phyloP scores from a whole-genome alignment of 2,888 invertebrate species.

The Caprella mutica region DNA sequence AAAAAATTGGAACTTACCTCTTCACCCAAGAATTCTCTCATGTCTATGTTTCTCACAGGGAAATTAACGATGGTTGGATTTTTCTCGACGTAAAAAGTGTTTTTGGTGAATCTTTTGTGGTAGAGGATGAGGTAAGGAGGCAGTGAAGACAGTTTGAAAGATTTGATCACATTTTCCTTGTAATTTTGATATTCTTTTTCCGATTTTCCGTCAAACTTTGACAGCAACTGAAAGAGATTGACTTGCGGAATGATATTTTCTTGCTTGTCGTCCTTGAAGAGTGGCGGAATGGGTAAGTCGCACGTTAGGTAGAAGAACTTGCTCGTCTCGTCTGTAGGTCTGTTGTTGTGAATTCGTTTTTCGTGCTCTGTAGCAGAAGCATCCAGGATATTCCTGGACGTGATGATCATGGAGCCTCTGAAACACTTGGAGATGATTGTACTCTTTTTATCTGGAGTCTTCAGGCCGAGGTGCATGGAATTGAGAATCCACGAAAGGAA shows the following conservation, averaged over 20 bases:
- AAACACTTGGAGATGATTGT: slow-evolving; percentile 72
- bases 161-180: slow-evolving; percentile 94
- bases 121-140: slow-evolving; percentile 92
- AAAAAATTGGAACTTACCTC: slow-evolving; percentile 26
- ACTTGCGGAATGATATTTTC: slow-evolving; percentile 99
- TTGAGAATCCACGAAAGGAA: slow-evolving; percentile 98
- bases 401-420: slow-evolving; percentile 70
- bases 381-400: slow-evolving; percentile 72
- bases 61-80: slow-evolving; percentile 99
- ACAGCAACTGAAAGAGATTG: slow-evolving; percentile 80
- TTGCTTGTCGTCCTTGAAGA: slow-evolving; percentile 92
- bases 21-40: slow-evolving; percentile 35
- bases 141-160: slow-evolving; percentile 85
- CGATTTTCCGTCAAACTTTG: slow-evolving; percentile 88
- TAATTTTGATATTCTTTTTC: slow-evolving; percentile 99
- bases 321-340: slow-evolving; percentile 72
- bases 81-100: slow-evolving; percentile 97
- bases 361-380: slow-evolving; percentile 67
- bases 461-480: slow-evolving; percentile 78
- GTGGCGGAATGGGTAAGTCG: slow-evolving; percentile 91
- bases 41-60: slow-evolving; percentile 77
- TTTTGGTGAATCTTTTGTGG: slow-evolving; percentile 95
- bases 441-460: slow-evolving; percentile 54
- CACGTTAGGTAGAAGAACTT: slow-evolving; percentile 94
- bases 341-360: slow-evolving; percentile 71